These are phyloP conservation scores for Chrysina gloriosa DNA, from an alignment of 2,888 invertebrate species.

Conservation along the genomic window DNA sequence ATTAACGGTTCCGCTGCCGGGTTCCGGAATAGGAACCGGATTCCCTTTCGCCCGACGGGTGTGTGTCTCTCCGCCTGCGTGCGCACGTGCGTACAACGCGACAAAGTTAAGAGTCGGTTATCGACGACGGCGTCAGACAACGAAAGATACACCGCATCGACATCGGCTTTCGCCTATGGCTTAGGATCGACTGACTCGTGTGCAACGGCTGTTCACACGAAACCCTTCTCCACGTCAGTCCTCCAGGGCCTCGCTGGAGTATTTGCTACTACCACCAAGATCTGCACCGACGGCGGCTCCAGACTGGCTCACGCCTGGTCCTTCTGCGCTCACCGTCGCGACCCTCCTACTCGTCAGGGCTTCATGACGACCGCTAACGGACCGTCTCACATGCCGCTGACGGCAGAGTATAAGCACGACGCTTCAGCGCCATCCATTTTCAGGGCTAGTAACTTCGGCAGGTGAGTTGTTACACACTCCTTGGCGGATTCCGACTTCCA, in stretches of 20 bases:
- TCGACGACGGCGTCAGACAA: no score
- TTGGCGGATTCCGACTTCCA: constrained; percentile 80
- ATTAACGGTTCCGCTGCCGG: constrained; percentile 64
- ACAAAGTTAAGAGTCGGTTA: no score
- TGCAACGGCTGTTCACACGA: constrained; percentile 73
- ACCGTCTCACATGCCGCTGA: constrained; percentile 54
- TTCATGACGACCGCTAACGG: constrained; percentile 63
- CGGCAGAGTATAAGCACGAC: constrained; percentile 67
- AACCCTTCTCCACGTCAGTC: constrained; percentile 73
- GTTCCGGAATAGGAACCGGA: constrained; percentile 72
- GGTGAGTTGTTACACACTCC: constrained; percentile 69
- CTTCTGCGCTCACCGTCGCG: constrained; percentile 71
- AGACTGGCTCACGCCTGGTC: constrained; percentile 68
- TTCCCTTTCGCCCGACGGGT: constrained; percentile 68
- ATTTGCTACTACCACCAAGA: constrained; percentile 78
- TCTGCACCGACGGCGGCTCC: constrained; percentile 70
- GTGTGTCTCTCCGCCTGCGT: constrained; percentile 58
- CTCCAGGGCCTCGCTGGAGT: constrained; percentile 73
- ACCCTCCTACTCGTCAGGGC: constrained; percentile 73
- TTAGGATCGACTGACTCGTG: constrained; percentile 72
- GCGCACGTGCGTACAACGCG: no score
- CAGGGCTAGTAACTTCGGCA: constrained; percentile 73
- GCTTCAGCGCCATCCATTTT: constrained; percentile 75
- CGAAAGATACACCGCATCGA: constrained; percentile 32
- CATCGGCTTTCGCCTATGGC: constrained; percentile 68